Conservation (phyloP, 1,140 invertebrate genomes). For the Zaprionus tsacasi region DNA sequence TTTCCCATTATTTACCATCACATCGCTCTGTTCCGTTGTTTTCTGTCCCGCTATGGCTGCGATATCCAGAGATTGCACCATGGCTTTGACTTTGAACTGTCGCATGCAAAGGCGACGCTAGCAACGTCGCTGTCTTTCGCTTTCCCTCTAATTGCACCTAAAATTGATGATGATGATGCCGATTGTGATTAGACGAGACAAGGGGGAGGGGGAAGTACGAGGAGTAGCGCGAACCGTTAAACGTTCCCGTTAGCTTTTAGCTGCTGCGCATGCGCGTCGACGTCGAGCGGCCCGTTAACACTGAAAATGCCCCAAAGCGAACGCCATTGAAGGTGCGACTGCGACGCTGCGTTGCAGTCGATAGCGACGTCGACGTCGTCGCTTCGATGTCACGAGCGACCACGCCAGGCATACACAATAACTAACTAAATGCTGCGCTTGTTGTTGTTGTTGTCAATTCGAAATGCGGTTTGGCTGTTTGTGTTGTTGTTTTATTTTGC, state of each 20-base stretch:
- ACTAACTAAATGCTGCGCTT: conserved; percentile 32
- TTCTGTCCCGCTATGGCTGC: conserved; percentile 72
- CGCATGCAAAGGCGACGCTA: conserved; percentile 61
- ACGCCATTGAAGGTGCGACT: conserved; percentile 59
- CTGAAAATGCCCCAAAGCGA: conserved; percentile 61
- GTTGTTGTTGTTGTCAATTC: conserved; percentile 12
- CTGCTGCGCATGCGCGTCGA: conserved; percentile 66
- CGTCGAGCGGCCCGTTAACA: conserved; percentile 55
- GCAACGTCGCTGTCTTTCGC: neutral
- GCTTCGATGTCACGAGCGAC: conserved; percentile 38
- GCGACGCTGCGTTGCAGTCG: too few relatives aligned
- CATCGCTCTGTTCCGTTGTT: conserved; percentile 59
- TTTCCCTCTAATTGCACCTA: conserved; percentile 25
- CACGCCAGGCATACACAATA: conserved; percentile 66
- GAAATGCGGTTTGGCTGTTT: conserved; percentile 9
- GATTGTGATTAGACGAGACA: neutral
- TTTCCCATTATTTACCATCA: conserved; percentile 62
- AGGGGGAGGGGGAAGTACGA: neutral
- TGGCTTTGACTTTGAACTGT: conserved; percentile 79
- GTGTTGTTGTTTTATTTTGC: conserved; percentile 58
- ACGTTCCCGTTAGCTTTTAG: conserved; percentile 38
- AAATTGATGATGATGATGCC: conserved; percentile 8
- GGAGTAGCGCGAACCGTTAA: conserved; percentile 14
- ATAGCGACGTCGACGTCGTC: conserved; percentile 25
- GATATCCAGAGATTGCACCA: conserved; percentile 82